phyloP scores from a whole-genome alignment of 2,113 vertebrate genomes.

The Prolemur simus region DNA sequence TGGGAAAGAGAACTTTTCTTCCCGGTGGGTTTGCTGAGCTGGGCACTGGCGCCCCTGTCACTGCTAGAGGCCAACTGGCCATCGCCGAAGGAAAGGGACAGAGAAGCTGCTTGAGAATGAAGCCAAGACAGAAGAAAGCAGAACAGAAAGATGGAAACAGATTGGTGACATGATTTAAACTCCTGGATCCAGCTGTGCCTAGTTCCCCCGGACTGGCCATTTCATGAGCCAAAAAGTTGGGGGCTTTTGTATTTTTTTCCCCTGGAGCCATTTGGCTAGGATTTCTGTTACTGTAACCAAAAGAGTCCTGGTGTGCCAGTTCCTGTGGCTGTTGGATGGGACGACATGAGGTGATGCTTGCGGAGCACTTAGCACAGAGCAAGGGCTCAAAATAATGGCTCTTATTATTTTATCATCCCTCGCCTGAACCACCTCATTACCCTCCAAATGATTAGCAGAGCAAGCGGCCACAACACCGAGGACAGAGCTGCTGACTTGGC shows the following conservation, averaged over 20 bases:
- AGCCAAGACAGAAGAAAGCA: neutral
- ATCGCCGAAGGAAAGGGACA: neutral
- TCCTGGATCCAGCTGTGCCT: neutral
- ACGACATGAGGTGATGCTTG: neutral
- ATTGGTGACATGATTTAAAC: neutral
- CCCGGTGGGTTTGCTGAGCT: neutral
- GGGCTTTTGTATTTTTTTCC: neutral
- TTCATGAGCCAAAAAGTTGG: neutral
- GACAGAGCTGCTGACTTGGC: neutral
- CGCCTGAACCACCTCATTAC: neutral
- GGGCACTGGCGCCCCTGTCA: neutral
- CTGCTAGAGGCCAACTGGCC: neutral
- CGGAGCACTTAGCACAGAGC: neutral
- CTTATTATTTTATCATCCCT: neutral
- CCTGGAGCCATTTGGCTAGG: neutral
- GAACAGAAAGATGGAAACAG: neutral
- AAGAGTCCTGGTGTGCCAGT: neutral
- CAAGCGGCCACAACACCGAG: neutral
- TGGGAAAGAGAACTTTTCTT: neutral
- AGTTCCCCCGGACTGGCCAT: neutral
- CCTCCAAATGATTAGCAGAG: neutral
- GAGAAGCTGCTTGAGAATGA: neutral
- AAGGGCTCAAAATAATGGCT: neutral
- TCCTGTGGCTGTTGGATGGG: neutral
- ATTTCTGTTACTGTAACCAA: neutral